Evolutionary conservation across 2,797 vertebrate genomes (phyloP).

Genomic region (Myotis daubentonii): DNA sequence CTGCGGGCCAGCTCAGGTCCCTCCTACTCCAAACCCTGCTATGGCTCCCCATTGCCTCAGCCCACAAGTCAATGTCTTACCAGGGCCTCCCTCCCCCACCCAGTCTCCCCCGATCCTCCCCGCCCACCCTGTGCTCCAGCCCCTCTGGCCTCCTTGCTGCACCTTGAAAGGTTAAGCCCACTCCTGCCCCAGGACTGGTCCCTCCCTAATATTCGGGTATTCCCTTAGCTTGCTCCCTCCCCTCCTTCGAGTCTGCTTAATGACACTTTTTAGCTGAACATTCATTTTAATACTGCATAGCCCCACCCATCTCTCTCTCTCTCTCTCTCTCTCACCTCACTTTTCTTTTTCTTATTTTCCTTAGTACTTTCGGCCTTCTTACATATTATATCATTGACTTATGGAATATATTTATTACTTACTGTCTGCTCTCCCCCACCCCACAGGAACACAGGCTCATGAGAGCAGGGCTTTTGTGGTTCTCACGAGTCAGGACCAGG

Average conservation of each 20-base stretch:
- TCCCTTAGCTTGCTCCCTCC: background rate
- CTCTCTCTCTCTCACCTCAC: background rate
- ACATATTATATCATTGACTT: background rate
- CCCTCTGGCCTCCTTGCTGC: background rate
- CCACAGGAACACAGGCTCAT: background rate
- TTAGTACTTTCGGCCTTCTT: background rate
- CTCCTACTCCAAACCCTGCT: background rate
- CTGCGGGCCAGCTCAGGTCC: background rate
- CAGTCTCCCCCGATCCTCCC: fast-evolving
- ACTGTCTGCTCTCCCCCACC: too few relatives aligned
- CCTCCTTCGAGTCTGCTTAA: background rate
- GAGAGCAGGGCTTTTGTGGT: background rate
- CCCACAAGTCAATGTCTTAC: background rate
- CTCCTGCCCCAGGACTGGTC: background rate
- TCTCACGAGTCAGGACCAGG: background rate
- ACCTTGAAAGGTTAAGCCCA: background rate
- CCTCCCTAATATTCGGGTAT: background rate
- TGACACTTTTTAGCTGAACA: background rate
- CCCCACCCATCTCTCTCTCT: background rate
- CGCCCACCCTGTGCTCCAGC: background rate
- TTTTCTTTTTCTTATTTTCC: background rate
- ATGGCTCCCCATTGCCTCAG: background rate
- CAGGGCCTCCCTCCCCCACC: too few relatives aligned
- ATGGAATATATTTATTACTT: background rate
- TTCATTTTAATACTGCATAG: background rate